Conservation (phyloP, 1,140 invertebrate species). For the Drosophila simulans region DNA sequence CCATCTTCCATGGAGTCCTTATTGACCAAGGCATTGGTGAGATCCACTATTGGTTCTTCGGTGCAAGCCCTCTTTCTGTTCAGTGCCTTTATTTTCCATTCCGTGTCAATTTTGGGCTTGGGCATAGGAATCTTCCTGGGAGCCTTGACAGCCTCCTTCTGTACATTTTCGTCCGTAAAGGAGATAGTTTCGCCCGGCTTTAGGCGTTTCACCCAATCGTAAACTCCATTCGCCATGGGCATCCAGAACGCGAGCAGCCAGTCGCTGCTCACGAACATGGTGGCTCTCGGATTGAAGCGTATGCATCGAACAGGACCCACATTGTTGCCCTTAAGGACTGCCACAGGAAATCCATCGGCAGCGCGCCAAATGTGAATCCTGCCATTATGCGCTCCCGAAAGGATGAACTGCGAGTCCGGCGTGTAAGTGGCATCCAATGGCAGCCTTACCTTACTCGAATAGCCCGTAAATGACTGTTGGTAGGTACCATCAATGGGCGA, state of each 20-base stretch:
- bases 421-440: slow-evolving; percentile 34
- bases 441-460: slow-evolving; percentile 18
- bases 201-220: slow-evolving; percentile 15
- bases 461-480: slow-evolving; percentile 26
- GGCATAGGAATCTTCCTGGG: not conserved
- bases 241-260: slow-evolving; percentile 48
- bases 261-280: slow-evolving; percentile 56
- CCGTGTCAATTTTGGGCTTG: not conserved
- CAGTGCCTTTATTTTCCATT: not conserved
- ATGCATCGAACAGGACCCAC: slow-evolving; percentile 24
- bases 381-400: slow-evolving; percentile 43
- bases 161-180: not conserved
- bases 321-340: slow-evolving; percentile 31
- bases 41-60: not conserved
- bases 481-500: slow-evolving; percentile 31
- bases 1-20: slow-evolving; percentile 31
- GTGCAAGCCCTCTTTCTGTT: not conserved
- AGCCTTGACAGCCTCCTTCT: not conserved
- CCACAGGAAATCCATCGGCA: slow-evolving; percentile 16
- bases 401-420: slow-evolving; percentile 55
- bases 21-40: not conserved
- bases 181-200: not conserved
- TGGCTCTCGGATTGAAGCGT: slow-evolving; percentile 44
- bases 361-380: slow-evolving; percentile 53
- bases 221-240: slow-evolving; percentile 10